Percentiles rank a stretch among this genome's conserved stretches.
These are phyloP conservation scores for Scaptomyza graminum DNA, from an alignment of 1,140 invertebrate species.

Conservation along the genomic window DNA sequence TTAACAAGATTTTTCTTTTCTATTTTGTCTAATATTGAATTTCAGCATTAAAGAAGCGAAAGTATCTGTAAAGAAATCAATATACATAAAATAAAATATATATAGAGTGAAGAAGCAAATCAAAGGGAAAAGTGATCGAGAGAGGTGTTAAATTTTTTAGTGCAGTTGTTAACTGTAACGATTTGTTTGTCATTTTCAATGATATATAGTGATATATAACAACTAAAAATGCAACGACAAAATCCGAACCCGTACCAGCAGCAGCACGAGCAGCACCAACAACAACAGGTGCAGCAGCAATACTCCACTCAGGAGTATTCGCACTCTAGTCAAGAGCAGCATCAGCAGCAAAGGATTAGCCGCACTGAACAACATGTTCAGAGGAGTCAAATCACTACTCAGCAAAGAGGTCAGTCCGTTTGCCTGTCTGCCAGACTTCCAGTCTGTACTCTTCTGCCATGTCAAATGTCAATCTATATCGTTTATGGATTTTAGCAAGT, in stretches of 20 bases:
- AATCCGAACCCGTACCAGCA: slow-evolving; percentile 84
- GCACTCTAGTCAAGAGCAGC: slow-evolving; percentile 78
- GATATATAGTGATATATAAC: slow-evolving; percentile 83
- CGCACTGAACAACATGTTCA: slow-evolving; percentile 89
- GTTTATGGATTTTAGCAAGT: slow-evolving; percentile 31
- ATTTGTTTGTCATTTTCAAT: slow-evolving; percentile 83
- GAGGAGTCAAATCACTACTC: slow-evolving; percentile 90
- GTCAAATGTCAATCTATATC: slow-evolving; percentile 19
- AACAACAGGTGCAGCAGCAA: slow-evolving; percentile 86
- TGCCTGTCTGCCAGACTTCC: slow-evolving; percentile 5
- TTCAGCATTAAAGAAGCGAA: slow-evolving; percentile 71
- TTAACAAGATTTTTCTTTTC: slow-evolving; percentile 32
- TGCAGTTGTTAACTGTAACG: slow-evolving; percentile 74
- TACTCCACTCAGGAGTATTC: slow-evolving; percentile 84
- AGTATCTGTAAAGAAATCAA: slow-evolving; percentile 50
- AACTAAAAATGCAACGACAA: slow-evolving; percentile 83
- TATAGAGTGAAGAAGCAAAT: slow-evolving; percentile 80
- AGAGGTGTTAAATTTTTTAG: slow-evolving; percentile 74
- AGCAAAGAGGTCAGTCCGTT: slow-evolving; percentile 89
- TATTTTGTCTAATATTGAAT: slow-evolving; percentile 52
- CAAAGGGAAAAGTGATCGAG: slow-evolving; percentile 71
- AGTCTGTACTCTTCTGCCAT: slow-evolving; percentile 6
- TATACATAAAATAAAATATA: slow-evolving; percentile 61
- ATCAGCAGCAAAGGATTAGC: slow-evolving; percentile 88
- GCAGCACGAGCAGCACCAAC: slow-evolving; percentile 84